A percentile compares a stretch with the other conserved stretches of the same genome.
These are phyloP conservation scores for Seladonia tumulorum DNA, from an alignment of 2,888 invertebrate genomes.

Conservation along the genomic window DNA sequence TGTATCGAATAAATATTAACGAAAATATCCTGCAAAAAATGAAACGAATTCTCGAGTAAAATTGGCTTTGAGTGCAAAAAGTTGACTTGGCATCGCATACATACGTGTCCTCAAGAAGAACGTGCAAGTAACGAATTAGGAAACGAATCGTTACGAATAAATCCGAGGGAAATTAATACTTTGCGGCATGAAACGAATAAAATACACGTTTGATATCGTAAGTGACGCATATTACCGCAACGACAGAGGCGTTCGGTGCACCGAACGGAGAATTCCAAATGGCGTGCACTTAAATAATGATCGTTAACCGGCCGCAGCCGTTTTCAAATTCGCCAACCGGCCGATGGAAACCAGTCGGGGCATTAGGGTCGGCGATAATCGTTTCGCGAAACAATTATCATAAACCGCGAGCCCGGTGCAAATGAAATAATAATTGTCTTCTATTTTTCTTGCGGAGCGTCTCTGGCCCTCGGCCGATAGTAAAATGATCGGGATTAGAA, in stretches of 20 bases:
- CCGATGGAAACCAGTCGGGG: neutral
- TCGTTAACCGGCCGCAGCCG: neutral
- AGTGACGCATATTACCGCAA: neutral
- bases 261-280: neutral
- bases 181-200: neutral
- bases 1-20: too few relatives aligned
- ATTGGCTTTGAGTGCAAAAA: too few relatives aligned
- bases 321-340: neutral
- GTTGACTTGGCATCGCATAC: too few relatives aligned
- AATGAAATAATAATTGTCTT: constrained; percentile 42
- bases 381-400: constrained; percentile 10
- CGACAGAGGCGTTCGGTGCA: neutral
- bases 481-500: constrained; percentile 26
- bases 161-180: neutral
- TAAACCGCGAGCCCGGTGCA: constrained; percentile 7
- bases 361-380: constrained; percentile 3
- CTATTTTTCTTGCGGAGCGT: neutral
- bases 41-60: too few relatives aligned
- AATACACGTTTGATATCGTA: neutral
- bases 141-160: neutral
- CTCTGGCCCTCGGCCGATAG: neutral
- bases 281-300: neutral
- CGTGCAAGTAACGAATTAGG: too few relatives aligned
- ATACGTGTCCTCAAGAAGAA: too few relatives aligned
- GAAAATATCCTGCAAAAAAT: too few relatives aligned